Base-by-base conservation (phyloP, 2,888 invertebrate species). In the Chrysolina oricalcia region DNA sequence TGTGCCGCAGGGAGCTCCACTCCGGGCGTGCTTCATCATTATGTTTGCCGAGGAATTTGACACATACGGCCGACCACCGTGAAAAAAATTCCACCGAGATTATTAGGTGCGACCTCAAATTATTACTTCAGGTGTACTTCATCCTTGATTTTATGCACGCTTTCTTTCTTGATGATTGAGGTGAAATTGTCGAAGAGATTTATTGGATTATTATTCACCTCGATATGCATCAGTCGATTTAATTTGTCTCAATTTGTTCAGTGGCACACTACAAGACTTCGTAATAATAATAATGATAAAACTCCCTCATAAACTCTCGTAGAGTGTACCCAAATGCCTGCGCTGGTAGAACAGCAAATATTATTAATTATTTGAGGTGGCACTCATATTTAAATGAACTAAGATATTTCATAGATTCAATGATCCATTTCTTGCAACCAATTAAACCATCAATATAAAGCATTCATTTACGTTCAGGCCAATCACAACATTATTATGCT, bases 61-160 rank as follows among this genome's bases (percentile, higher is more conserved):
- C 65, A 64, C 68, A 50, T 67, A 68, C 23, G 23, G 40, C 40
- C 21, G 74, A 70, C 74, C 74, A 74, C 74, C 74, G 59, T 59
- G 66, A 48, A 70, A 46, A 64, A 46, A 27, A 69, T 64, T 69
- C 64, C 41, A 56, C 19, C 11, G 21, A 40, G 53, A 64, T 64
- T 41, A 59, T 48, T 69, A 8, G n/a, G 53, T 35, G 63, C 50
- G 64, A 59, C 69, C 27, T 40, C 35, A 23, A 13, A 46, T 56
- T 64, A 64, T 40, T 50, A 53, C n/a, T 43, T 19, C 10, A 27
- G 64, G 50, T 41, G 63, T 62, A 70, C 46, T 62, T 62, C 23
- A 27, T 50, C 46, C 67, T 48, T 43, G 46, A 66, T 19, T 23
- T 13, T 21, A 53, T 53, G 53, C 53, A 53, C 53, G 40, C 65